These are phyloP conservation scores for Mesembrinibis cayennensis DNA, from an alignment of 2,113 vertebrate species.

Conservation along the genomic window DNA sequence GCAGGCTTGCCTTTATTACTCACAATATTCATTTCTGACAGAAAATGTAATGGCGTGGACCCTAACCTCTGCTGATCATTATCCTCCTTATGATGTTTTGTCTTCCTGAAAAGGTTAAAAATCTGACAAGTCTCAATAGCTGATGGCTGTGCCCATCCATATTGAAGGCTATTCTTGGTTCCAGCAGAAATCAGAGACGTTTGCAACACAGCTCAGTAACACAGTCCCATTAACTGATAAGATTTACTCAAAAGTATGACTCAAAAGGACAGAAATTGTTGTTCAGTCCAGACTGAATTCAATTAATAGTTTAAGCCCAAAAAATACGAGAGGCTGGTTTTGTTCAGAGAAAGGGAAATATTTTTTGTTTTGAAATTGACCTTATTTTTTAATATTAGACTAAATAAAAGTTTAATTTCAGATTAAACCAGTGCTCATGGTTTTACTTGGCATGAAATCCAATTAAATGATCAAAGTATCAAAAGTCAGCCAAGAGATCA, in stretches of 20 bases:
- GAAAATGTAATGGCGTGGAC: neutral
- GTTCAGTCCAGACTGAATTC: neutral
- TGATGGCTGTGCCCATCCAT: neutral
- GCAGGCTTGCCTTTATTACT: constrained; percentile 6
- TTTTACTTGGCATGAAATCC: constrained; percentile 12
- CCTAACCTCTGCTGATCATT: neutral
- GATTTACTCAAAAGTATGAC: neutral
- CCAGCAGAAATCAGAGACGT: neutral
- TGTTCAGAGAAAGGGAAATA: neutral
- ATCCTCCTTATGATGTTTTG: neutral
- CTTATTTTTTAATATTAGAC: constrained; percentile 6
- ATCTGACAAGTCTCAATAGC: neutral
- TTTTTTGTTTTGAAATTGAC: neutral
- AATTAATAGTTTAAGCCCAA: neutral
- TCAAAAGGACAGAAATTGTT: constrained; percentile 6
- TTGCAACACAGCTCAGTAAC: neutral
- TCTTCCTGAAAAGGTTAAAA: constrained; percentile 51
- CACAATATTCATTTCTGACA: constrained; percentile 4
- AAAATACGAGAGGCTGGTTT: neutral
- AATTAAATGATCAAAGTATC: constrained; percentile 28
- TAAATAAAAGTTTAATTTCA: constrained; percentile 35
- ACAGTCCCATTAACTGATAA: neutral
- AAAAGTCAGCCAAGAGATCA: neutral
- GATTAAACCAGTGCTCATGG: neutral
- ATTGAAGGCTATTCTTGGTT: neutral